Evolutionary conservation across 2,797 vertebrate species (phyloP).

Genomic region (Semotilus atromaculatus): DNA sequence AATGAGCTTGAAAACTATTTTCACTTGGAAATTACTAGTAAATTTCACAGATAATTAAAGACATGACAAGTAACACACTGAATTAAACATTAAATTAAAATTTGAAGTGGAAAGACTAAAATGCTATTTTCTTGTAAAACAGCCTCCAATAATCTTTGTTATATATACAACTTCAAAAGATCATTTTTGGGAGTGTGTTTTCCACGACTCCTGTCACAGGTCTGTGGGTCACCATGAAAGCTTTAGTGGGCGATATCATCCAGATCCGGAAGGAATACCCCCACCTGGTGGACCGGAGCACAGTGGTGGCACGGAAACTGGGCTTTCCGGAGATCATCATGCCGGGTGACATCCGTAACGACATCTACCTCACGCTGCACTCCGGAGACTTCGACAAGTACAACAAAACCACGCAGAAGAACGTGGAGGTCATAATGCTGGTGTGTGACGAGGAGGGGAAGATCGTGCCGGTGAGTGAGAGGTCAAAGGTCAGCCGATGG

Average conservation of each 20-base stretch:
- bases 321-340: constrained; percentile 99
- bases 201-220: constrained; percentile 71
- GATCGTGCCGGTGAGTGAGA: constrained; percentile 84
- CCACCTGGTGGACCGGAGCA: constrained; percentile 95
- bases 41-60: background rate
- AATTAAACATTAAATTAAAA: background rate
- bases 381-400: constrained; percentile 96
- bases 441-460: constrained; percentile 96
- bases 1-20: too few species aligned
- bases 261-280: constrained; percentile 96
- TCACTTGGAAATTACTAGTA: background rate
- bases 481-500: background rate
- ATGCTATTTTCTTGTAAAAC: too few species aligned
- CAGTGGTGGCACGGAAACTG: constrained; percentile 92
- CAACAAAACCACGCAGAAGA: constrained; percentile 97
- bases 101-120: too few species aligned
- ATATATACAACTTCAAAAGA: background rate
- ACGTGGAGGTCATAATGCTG: constrained; percentile 96
- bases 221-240: constrained; percentile 97
- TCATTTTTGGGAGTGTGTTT: background rate
- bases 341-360: constrained; percentile 97
- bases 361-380: constrained; percentile 93
- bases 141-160: too few species aligned
- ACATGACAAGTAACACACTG: background rate
- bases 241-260: constrained; percentile 90